These are phyloP conservation scores for Homarus gammarus DNA, from an alignment of 2,888 invertebrate genomes.

Conservation along the genomic window DNA sequence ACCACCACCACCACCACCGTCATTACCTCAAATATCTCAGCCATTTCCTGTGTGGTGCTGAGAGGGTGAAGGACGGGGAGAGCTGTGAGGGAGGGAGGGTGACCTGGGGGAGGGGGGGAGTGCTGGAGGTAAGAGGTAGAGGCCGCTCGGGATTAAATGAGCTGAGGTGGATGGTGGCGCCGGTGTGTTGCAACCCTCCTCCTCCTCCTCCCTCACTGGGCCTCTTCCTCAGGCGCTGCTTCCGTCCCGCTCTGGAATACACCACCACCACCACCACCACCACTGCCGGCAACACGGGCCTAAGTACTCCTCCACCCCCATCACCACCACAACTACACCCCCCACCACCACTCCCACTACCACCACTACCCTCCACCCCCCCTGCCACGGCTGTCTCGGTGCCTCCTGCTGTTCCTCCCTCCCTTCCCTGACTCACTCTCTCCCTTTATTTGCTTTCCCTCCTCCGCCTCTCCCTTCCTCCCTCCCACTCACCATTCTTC, in stretches of 20 bases:
- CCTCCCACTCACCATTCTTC: neutral
- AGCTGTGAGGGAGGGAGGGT: neutral
- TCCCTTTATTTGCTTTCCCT: neutral
- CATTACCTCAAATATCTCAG: constrained; percentile 49
- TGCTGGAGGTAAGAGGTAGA: neutral
- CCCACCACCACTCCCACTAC: too few relatives aligned
- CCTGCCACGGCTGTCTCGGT: neutral
- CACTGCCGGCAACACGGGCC: constrained; percentile 40
- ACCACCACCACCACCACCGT: too few relatives aligned
- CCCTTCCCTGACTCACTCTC: neutral
- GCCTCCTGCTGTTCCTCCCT: neutral
- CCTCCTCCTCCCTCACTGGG: neutral
- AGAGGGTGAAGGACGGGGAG: neutral
- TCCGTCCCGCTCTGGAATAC: constrained; percentile 42
- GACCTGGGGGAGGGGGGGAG: neutral
- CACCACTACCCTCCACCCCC: constrained; percentile 4
- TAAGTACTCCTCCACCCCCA: constrained; percentile 23
- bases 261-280: neutral
- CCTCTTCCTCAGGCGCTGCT: constrained; percentile 11
- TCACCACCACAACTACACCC: too few relatives aligned
- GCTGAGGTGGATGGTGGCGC: neutral
- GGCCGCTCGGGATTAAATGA: neutral
- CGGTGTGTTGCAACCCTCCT: constrained; percentile 32
- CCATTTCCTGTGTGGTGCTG: constrained; percentile 62
- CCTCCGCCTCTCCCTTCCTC: neutral